Evolutionary conservation across 64 coral and sea anemone species (phyloP), one percentile per base, ranked within the genome.

Genomic region (Pocillopora damicornis): DNA sequence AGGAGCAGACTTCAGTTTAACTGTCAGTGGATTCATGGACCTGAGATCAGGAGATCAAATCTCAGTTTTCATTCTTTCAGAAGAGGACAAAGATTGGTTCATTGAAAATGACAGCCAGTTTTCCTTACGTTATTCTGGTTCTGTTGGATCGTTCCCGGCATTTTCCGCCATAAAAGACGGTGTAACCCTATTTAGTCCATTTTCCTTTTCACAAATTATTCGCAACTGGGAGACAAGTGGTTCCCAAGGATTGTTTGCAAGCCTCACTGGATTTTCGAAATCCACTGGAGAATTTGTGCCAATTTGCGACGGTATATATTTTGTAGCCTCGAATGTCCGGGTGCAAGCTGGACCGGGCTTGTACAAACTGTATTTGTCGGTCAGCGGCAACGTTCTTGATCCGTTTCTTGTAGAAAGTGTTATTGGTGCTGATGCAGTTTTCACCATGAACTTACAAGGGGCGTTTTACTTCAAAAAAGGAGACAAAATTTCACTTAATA

Each of bases 221-320:
- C 86, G 86, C 11, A 92, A 92, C 35, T 92, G 91, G 91, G 74
- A 92, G 59, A 92, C 91, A 15, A 92, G 59, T 83, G 77, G 91
- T 75, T 75, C 15, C 6, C 13, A 65, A 15, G 91, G 91, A 26
- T 26, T 92, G 35, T 92, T 92, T 74, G 36, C 26, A 45, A 92
- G 91, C 77, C 72, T 92, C 3, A 25, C 77, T 1, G 78, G 91
- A 30, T 92, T 92, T 64, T 92, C 91, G 0, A 61, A 86, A 74
- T 79, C 86, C 67, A 92, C 77, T 13, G 91, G 91, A 37, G 75
- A 88, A 76, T 92, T 92, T 80, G 60, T 92, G 17, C 64, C 62
- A 9, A 76, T 88, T 22, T 92, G 91, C 42, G 91, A 92, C 58
- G 91, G 91, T 42, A n/a, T 92, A 1, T 92, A 88, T 45, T 92